Evolutionary conservation across 2,888 invertebrate species (phyloP).

Genomic region (Nemurella pictetii): DNA sequence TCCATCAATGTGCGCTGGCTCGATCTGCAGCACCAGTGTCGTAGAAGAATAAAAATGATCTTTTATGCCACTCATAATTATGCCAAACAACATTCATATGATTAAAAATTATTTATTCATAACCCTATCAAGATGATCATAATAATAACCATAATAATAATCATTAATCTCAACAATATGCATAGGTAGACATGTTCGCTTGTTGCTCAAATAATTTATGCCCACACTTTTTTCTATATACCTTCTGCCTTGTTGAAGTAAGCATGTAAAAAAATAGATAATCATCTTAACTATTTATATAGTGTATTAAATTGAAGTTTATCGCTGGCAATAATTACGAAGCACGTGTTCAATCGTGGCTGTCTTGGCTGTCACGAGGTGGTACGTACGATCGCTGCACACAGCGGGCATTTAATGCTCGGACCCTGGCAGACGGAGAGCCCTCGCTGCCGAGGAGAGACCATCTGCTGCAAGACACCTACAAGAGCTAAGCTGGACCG

Average conservation of each 20-base stretch:
- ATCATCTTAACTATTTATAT: neutral
- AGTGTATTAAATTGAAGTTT: slow-evolving; percentile 14
- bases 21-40: neutral
- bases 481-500: too few species aligned
- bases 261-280: neutral
- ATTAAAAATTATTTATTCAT: neutral
- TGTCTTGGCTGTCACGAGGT: slow-evolving; percentile 13
- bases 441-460: neutral
- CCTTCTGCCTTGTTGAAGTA: neutral
- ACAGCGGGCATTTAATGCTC: slow-evolving; percentile 4
- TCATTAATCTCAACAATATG: neutral
- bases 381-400: neutral
- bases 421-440: neutral
- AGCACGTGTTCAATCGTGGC: slow-evolving; percentile 7
- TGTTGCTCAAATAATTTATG: neutral
- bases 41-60: neutral
- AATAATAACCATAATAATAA: neutral
- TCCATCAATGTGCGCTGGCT: neutral
- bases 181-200: neutral
- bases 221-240: neutral
- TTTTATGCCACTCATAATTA: neutral
- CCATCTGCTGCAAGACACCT: too few species aligned
- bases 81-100: neutral
- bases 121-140: neutral
- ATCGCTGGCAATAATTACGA: slow-evolving; percentile 26